Conservation (phyloP, 1,140 invertebrate genomes). For the Thalassaphorura encarpata region DNA sequence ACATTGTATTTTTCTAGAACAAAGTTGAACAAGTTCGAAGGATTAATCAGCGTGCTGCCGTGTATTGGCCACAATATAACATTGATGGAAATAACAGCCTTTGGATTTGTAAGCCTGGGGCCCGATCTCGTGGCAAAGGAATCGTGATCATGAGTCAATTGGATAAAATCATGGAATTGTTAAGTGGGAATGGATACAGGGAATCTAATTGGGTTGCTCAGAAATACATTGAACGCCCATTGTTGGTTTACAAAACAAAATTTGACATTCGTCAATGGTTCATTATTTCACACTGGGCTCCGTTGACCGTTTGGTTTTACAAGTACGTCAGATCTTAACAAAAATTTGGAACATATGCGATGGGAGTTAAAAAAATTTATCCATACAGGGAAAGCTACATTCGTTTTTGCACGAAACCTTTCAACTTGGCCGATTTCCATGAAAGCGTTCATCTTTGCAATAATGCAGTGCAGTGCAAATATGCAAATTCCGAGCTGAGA, state of each 20-base stretch:
- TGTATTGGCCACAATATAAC: constrained; percentile 68
- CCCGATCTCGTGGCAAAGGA: constrained; percentile 80
- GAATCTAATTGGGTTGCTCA: constrained; percentile 32
- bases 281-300: constrained; percentile 77
- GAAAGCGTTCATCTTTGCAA: constrained; percentile 90
- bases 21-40: too few relatives aligned
- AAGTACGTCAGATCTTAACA: constrained; percentile 46
- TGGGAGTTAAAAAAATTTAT: constrained; percentile 4
- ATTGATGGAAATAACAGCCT: constrained; percentile 64
- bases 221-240: constrained; percentile 53
- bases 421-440: constrained; percentile 77
- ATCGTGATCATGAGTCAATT: constrained; percentile 77
- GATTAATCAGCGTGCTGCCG: too few relatives aligned
- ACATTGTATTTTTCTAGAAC: too few relatives aligned
- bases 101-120: constrained; percentile 67
- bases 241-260: constrained; percentile 81
- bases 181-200: constrained; percentile 47
- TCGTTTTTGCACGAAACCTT: constrained; percentile 84
- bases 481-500: constrained; percentile 60
- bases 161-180: constrained; percentile 64
- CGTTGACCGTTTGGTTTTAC: constrained; percentile 87
- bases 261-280: constrained; percentile 93
- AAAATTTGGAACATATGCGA: background rate
- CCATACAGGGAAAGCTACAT: constrained; percentile 68
- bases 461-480: constrained; percentile 85